phyloP scores from a whole-genome alignment of 1,140 invertebrate genomes.

The Drosophila erecta region DNA sequence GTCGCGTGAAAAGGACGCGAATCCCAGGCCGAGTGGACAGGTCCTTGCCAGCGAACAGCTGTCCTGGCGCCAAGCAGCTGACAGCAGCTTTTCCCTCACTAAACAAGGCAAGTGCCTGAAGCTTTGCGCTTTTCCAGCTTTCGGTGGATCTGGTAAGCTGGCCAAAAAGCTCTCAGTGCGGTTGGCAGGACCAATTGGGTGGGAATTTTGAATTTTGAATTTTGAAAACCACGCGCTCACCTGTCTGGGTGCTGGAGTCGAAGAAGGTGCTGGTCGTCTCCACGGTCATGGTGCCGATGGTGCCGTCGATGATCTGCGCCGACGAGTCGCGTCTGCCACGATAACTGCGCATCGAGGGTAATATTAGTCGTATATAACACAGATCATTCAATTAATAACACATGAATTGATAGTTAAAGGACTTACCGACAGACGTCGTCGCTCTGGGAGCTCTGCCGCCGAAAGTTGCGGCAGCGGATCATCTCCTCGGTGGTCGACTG shows the following conservation, averaged over 20 bases:
- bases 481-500: conserved; percentile 96
- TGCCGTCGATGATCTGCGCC: conserved; percentile 95
- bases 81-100: conserved; percentile 15
- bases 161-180: not conserved
- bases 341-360: conserved; percentile 82
- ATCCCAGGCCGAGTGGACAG: conserved; percentile 7
- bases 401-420: too few relatives aligned
- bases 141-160: not conserved
- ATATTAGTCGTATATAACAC: too few relatives aligned
- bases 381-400: too few relatives aligned
- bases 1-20: not conserved
- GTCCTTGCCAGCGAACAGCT: conserved; percentile 25
- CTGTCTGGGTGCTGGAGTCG: conserved; percentile 96
- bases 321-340: conserved; percentile 93
- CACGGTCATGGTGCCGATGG: conserved; percentile 96
- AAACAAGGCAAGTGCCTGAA: not conserved
- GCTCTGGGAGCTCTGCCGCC: conserved; percentile 91
- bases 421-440: conserved; percentile 89
- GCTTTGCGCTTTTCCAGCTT: not conserved
- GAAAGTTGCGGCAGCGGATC: conserved; percentile 94
- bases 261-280: conserved; percentile 96
- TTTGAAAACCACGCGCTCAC: conserved; percentile 86
- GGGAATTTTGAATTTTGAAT: too few relatives aligned
- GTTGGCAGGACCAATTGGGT: conserved; percentile 22
- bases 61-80: conserved; percentile 16